Base-by-base conservation (phyloP, 2,888 invertebrate genomes). In the Drosophila neoperkinsi region DNA sequence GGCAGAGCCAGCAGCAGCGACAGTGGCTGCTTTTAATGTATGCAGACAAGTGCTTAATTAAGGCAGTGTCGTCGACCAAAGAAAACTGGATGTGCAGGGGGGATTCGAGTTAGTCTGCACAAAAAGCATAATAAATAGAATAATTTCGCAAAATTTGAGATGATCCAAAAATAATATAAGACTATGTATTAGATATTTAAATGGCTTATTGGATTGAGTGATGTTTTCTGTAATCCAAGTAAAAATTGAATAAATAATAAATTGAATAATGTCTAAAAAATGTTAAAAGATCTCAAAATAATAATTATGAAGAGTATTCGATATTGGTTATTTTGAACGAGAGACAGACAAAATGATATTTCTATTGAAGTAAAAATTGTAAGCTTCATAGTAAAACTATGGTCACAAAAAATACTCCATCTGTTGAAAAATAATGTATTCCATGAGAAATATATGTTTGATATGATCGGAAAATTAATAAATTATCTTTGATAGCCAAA, bases 21-120 rank as follows among this genome's bases (percentile, higher is more conserved):
- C 74, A 80, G 90, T 72, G 81, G 81, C 81, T 80, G 86, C 79
- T 83, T 82, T 91, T 91, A 90, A 90, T 90, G 81, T 88, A 90
- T 91, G 88, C 91, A 90, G 88, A 84, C 85, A 82, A 87, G 79
- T 90, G 82, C 91, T 91, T 91, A 90, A 90, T 90, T 90, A 91
- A 90, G 88, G 60, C 89, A 90, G 80, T 59, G 91, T 64, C 84
- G 81, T 58, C 36, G 72, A 33, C 30, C 10, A 33, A 51, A 38
- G 18, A 28, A 53, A 51, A 62, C 10, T 59, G 28, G 11, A 31
- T n/a, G 11, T 25, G 2, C 11, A 49, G n/a, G 18, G 30, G 57
- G 36, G 30, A 1, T 10, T 6, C 4, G 4, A 33, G 28, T 21
- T 21, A 33, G 7, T 49, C 46, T 33, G 16, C 50, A 16, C 4